These are phyloP conservation scores for Amitus sp. DNA, from an alignment of 2,888 invertebrate species.

Conservation along the genomic window DNA sequence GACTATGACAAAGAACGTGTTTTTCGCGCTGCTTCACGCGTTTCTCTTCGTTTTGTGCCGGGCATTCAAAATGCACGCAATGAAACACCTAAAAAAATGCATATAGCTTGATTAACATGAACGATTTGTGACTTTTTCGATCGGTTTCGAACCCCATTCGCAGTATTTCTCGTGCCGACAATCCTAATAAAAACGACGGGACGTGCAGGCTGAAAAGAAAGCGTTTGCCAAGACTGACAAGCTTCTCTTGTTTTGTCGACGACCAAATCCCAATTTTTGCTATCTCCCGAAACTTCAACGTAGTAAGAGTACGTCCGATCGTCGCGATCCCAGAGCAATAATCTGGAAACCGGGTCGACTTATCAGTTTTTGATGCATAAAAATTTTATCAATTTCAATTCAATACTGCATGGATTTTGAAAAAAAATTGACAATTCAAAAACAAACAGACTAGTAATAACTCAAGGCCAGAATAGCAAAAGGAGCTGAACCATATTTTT, in stretches of 20 bases:
- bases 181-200: conserved; percentile 95
- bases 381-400: too few species aligned
- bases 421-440: too few species aligned
- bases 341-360: conserved; percentile 67
- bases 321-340: conserved; percentile 98
- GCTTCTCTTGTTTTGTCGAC: conserved; percentile 87
- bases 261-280: conserved; percentile 91
- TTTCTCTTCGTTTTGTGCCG: conserved; percentile 71
- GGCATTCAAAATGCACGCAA: conserved; percentile 97
- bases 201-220: conserved; percentile 79
- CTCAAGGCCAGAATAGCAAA: too few species aligned
- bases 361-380: too few species aligned
- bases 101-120: conserved; percentile 58
- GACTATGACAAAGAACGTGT: conserved; percentile 20
- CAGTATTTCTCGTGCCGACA: conserved; percentile 96
- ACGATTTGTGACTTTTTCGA: too few species aligned
- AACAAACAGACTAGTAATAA: too few species aligned
- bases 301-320: conserved; percentile 95
- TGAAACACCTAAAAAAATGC: conserved; percentile 93
- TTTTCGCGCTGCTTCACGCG: conserved; percentile 40
- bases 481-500: too few species aligned
- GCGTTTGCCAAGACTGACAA: conserved; percentile 95
- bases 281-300: conserved; percentile 93
- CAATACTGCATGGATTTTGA: not conserved
- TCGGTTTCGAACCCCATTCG: conserved; percentile 80